phyloP scores from a whole-genome alignment of 2,888 invertebrate species.

The Lapara coniferarum region DNA sequence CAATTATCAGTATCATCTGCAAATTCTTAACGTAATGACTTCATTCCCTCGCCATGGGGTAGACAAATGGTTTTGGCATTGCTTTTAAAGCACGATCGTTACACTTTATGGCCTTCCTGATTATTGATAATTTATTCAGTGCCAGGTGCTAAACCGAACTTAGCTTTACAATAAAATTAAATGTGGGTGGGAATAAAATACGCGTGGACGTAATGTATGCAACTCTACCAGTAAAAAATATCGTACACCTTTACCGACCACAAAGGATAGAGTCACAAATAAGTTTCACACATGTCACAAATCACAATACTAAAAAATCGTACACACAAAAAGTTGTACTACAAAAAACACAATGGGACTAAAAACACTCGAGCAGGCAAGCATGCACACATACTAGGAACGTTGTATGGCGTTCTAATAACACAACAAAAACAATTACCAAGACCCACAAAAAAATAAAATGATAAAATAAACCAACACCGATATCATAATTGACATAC shows the following conservation, averaged over 20 bases:
- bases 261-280: constrained; percentile 3
- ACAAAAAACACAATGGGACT: constrained; percentile 50
- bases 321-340: constrained; percentile 46
- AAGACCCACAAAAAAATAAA: constrained; percentile 51
- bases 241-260: neutral
- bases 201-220: neutral
- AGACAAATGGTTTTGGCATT: constrained; percentile 53
- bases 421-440: constrained; percentile 54
- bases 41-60: constrained; percentile 44
- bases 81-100: constrained; percentile 51
- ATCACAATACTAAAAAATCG: constrained; percentile 36
- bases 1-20: neutral
- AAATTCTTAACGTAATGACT: constrained; percentile 36
- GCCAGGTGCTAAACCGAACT: neutral
- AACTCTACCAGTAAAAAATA: neutral
- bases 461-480: constrained; percentile 66
- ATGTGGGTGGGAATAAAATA: constrained; percentile 1
- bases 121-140: constrained; percentile 11
- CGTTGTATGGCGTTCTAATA: constrained; percentile 58
- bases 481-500: constrained; percentile 52
- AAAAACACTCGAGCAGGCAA: constrained; percentile 71
- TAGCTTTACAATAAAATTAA: neutral
- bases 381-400: constrained; percentile 77
- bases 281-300: constrained; percentile 34
- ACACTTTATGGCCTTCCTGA: constrained; percentile 25